Evolutionary conservation across 2,888 invertebrate genomes (phyloP), one percentile per base, ranked within the genome.

Genomic region (Philonicus albiceps): DNA sequence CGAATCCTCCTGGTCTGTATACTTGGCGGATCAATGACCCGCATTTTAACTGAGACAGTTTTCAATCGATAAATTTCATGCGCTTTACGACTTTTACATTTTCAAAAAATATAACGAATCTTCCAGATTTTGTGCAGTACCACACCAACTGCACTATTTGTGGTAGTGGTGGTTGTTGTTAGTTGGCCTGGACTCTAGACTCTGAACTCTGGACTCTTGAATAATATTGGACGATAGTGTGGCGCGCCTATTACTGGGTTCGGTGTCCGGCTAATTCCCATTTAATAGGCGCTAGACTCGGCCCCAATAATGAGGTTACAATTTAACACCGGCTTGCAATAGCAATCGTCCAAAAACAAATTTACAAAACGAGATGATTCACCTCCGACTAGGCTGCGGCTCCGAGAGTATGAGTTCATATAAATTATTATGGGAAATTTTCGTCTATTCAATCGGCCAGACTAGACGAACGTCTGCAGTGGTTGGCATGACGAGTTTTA

Each of bases 31-130:
- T 91, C 91, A 91, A 91, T 91, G 91, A 91, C 91, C 91, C 90
- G 91, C 90, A 91, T 91, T 91, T 91, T 90, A 90, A 85, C 86
- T 91, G 91, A 91, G 91, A 91, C 91, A 91, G 90, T 90, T 91
- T 91, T 91, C 91, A 91, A 91, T 91, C 91, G 91, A 91, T 91
- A 91, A 90, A 90, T 90, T 85, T 85, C 73, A 85, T 85, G 84
- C 84, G 84, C 84, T 85, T 80, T 80, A 49, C 49, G 53, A 16
- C 53, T 49, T 40, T 27, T 80, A n/a, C 53, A 80, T 53, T 80
- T 53, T 53, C 80, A 31, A 49, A 27, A 40, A n/a, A 40, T 2
- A 76, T 40, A 34, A 19, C 76, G 34, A 76, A 43, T 37, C 31
- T 74, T 74, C 27, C 49, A 49, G 19, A 75, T 81, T 86, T 43